phyloP scores from a whole-genome alignment of 2,888 invertebrate species.

The Hermodice carunculata region DNA sequence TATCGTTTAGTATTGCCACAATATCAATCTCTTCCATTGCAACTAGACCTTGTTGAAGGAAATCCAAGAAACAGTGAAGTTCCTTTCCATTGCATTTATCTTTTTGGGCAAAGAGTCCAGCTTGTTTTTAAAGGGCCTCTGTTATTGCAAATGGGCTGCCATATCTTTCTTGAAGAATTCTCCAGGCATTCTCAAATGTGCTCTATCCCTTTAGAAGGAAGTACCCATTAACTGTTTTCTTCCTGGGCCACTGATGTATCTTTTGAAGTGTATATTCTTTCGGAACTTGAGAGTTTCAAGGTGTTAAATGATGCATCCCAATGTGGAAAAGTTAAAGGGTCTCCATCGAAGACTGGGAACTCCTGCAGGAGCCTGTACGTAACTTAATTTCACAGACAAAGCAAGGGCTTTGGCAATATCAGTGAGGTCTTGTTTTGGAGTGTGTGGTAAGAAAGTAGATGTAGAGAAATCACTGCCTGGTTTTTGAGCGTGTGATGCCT shows the following conservation, averaged over 20 bases:
- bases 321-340: not conserved
- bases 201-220: slow-evolving; percentile 5
- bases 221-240: too few species aligned
- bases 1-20: slow-evolving; percentile 4
- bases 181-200: slow-evolving; percentile 32
- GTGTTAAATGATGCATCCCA: not conserved
- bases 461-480: too few species aligned
- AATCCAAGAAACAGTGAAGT: slow-evolving; percentile 16
- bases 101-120: slow-evolving; percentile 33
- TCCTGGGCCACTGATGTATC: too few species aligned
- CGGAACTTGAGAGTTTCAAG: not conserved
- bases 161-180: slow-evolving; percentile 30
- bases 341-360: slow-evolving; percentile 29
- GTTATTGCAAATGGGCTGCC: slow-evolving; percentile 33
- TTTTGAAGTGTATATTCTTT: not conserved
- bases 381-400: too few species aligned
- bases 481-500: too few species aligned
- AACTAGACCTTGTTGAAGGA: slow-evolving; percentile 11
- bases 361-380: slow-evolving; percentile 32
- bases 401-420: too few species aligned
- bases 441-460: too few species aligned
- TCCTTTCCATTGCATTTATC: slow-evolving; percentile 5
- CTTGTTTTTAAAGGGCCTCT: slow-evolving; percentile 32
- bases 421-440: too few species aligned
- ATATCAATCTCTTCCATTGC: slow-evolving; percentile 7